These are phyloP conservation scores for Elgaria multicarinata DNA, from an alignment of 2,113 vertebrate species.

Conservation along the genomic window DNA sequence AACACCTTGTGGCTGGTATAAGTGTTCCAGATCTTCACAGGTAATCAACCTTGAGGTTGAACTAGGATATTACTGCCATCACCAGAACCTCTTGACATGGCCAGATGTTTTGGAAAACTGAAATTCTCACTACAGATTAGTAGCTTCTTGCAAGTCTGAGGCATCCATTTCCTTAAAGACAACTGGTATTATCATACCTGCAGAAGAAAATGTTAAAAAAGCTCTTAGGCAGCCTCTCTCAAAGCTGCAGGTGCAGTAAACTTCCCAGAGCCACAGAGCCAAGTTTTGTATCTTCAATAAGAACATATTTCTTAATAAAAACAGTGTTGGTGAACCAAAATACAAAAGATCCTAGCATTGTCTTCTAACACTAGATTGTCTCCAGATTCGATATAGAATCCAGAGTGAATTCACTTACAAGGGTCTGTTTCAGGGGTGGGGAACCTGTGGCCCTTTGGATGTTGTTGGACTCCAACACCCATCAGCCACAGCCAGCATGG, in stretches of 20 bases:
- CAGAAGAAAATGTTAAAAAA: not conserved
- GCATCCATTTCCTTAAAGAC: not conserved
- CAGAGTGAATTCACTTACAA: not conserved
- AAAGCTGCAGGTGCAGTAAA: not conserved
- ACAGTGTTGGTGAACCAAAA: not conserved
- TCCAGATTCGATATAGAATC: not conserved
- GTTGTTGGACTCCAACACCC: not conserved
- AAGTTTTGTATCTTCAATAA: not conserved
- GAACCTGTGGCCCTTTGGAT: not conserved
- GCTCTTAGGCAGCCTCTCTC: not conserved
- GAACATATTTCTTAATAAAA: not conserved
- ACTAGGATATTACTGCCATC: not conserved
- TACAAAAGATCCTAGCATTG: not conserved
- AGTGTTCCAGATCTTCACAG: not conserved
- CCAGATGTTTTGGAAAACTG: not conserved
- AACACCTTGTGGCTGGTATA: conserved; percentile 4
- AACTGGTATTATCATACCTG: not conserved
- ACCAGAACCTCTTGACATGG: not conserved
- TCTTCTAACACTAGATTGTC: not conserved
- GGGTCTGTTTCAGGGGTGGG: not conserved
- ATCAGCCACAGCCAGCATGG: not conserved
- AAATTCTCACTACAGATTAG: not conserved
- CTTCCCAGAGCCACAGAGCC: not conserved
- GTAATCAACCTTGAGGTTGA: not conserved
- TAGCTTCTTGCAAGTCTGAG: not conserved